Evolutionary conservation across 2,113 vertebrate species (phyloP), one percentile per base, ranked within the genome.

Genomic region (Macaca nemestrina): DNA sequence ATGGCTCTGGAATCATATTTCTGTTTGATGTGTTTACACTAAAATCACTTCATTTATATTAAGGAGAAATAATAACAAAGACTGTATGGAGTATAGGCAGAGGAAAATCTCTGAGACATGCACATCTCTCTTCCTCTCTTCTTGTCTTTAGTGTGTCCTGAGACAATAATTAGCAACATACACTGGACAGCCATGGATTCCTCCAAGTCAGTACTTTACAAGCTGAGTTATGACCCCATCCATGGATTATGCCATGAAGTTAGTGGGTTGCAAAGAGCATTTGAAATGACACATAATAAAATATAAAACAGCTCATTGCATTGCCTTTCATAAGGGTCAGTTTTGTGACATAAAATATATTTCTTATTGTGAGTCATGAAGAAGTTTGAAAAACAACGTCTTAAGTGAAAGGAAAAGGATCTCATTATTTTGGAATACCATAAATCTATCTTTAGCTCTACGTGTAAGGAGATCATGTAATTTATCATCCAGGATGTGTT

Each of bases 351-450:
- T 85, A 45, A 90, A 48, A 67, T 91, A 16, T 80, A 59, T 79
- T 75, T 93, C 78, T 84, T 83, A 59, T 8, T 20, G 45, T 45
- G 40, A 89, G 30, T 94, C 52, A 91, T 43, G 5, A 7, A 90
- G 90, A 93, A 88, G 40, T 85, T 55, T 75, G 76, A 96, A 97
- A 96, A 93, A 59, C 55, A 90, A 1, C 22, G 76, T 90, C 13
- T 14, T 76, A 88, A 64, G 30, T 43, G 64, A 84, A 95, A 90
- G 38, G 76, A 68, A 68, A 64, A 68, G 30, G 32, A 67, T 40
- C 82, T 95, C 64, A 70, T 97, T 93, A 80, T 40, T 93, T 86
- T 86, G 55, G 55, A 73, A 80, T 84, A 79, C 45, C 30, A 25
- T 96, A 67, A 93, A 88, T 94, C 92, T 92, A 2, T 79, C 76